Evolutionary conservation across 2,888 invertebrate species (phyloP), one percentile per base, ranked within the genome.

Genomic region (Tipula unca): DNA sequence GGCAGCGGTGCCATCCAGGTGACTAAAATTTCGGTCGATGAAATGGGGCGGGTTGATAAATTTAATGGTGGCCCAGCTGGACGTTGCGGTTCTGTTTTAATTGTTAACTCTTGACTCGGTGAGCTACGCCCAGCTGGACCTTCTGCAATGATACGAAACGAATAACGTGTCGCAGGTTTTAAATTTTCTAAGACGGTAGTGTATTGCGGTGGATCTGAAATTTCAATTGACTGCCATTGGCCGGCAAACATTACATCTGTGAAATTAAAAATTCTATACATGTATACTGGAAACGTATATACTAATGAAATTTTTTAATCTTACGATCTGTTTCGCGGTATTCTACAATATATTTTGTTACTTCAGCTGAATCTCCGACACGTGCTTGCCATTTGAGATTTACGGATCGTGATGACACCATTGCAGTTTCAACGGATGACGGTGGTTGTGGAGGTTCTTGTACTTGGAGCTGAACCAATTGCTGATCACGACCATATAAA

Each of bases 381-480:
- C 92, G 93, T 87, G 94, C 94, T 87, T 94, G 94, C 96, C 96
- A 96, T 88, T 95, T 94, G n/a, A 96, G 90, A 88, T 94, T 94
- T 14, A 95, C 94, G 13, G 94, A 94, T 83, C 95, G 92, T 89
- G 96, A 95, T 85, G 93, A 94, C 2, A 94, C 92, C 92, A 94
- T 94, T 8, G 94, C 93, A 14, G 95, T 93, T 89, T 94, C 94
- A 85, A 95, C 89, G 86, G 93, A 93, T 85, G 92, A 92, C 10
- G 96, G 95, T 85, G 94, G 93, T 87, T 94, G 93, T 4, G 96
- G 95, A 1, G 95, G 95, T 89, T 96, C 96, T 91, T 95, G 95
- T 0, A 96, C 95, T 87, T 94, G 92, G 54, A 96, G 91, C 88
- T 95, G 94, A 29, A 95, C 94, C 87, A 94, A 89, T 88, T 95